Evolutionary conservation across 2,113 vertebrate species (phyloP), one percentile per base, ranked within the genome.

Genomic region (Ginglymostoma cirratum): DNA sequence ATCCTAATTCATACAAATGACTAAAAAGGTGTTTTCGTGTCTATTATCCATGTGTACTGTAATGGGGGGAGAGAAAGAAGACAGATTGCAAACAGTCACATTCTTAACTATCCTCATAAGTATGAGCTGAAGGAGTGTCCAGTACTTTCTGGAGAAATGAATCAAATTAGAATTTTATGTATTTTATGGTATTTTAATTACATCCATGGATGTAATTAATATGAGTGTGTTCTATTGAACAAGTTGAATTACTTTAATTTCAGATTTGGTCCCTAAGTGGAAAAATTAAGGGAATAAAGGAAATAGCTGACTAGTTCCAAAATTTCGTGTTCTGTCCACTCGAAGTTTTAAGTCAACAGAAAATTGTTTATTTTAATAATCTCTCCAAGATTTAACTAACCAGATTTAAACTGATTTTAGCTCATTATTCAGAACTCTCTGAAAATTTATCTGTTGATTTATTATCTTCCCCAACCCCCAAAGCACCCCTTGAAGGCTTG

Each of bases 161-260:
- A 94, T 94, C 67, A 42, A 42, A 67, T 72, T 70, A 34, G 42
- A 95, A 45, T 95, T 48, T 72, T 61, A 90, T 34, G 48, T 90
- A 90, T 90, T 90, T 90, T 95, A 17, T 72, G 27, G 72, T 95
- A 69, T 69, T 72, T 70, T 95, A 72, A 95, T 95, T 95, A 72
- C 69, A 95, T 95, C 27, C 70, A 48, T 38, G 10, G 66, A 72
- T 70, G 19, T 92, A n/a, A 92, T 92, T 66, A 92, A 92, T 92
- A 66, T 34, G 65, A 92, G 17, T n/a, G 80, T 19, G 38, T n/a
- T 38, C 7, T 2, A 23, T 34, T 38, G 89, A 61, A 90, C 24
- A 61, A 61, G 61, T 66, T 92, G 89, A 61, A 65, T 66, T 21
- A 92, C 15, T 65, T 38, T 80, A 19, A 92, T 65, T 65, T 92